These are phyloP conservation scores for Eurytoma adleriae DNA, from an alignment of 2,888 invertebrate genomes.

Conservation along the genomic window DNA sequence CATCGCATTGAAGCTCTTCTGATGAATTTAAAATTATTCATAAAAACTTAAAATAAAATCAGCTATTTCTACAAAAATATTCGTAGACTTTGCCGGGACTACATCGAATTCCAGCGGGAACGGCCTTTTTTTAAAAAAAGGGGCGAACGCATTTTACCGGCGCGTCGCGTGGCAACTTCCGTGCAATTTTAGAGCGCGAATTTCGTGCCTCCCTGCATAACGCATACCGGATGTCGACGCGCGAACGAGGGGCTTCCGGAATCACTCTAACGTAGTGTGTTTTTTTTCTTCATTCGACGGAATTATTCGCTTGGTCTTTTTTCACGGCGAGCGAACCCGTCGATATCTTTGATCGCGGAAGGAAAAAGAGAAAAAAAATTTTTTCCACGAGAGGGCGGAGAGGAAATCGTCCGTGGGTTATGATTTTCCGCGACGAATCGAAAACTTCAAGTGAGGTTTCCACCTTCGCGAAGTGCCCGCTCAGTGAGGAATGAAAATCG, in stretches of 20 bases:
- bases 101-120: too few species aligned
- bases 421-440: slow-evolving; percentile 2
- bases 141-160: neutral
- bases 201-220: slow-evolving; percentile 12
- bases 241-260: slow-evolving; percentile 51
- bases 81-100: neutral
- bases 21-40: neutral
- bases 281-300: slow-evolving; percentile 4
- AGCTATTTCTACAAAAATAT: slow-evolving; percentile 4
- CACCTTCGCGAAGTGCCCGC: neutral
- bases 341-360: too few species aligned
- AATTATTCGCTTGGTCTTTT: neutral
- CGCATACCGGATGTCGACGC: slow-evolving; percentile 23
- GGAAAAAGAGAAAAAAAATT: too few species aligned
- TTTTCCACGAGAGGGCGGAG: too few species aligned
- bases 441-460: neutral
- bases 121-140: too few species aligned
- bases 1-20: too few species aligned
- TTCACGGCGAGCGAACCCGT: neutral
- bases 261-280: slow-evolving; percentile 39
- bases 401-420: neutral
- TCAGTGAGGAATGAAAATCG: neutral
- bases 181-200: slow-evolving; percentile 28
- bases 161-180: slow-evolving; percentile 10
- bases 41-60: neutral